phyloP scores from a whole-genome alignment of 1,140 invertebrate species.

The Temnothorax curvispinosus region DNA sequence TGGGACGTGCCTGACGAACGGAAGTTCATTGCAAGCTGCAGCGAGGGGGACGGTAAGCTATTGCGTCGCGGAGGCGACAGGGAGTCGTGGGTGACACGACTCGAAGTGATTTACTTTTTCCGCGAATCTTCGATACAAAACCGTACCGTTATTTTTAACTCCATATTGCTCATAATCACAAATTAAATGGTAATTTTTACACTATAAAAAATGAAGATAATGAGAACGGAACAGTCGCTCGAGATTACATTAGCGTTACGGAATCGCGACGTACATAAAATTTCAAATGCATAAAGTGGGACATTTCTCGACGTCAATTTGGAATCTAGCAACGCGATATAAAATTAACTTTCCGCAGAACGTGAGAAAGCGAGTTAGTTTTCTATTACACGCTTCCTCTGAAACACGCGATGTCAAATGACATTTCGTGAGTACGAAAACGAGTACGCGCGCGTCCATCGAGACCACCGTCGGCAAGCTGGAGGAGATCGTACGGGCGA shows the following conservation, averaged over 20 bases:
- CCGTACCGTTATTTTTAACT: background rate
- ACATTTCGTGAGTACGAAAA: slow-evolving; percentile 20
- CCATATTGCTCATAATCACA: background rate
- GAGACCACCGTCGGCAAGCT: background rate
- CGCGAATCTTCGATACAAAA: background rate
- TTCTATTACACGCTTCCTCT: background rate
- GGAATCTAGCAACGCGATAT: background rate
- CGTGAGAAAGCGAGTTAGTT: background rate
- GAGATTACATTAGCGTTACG: background rate
- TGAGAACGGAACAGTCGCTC: background rate
- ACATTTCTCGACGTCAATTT: background rate
- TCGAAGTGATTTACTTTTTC: slow-evolving; percentile 2
- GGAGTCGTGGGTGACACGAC: background rate
- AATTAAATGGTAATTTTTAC: background rate
- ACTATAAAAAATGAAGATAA: background rate
- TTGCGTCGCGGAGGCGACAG: background rate
- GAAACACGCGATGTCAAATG: background rate
- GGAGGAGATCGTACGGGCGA: slow-evolving; percentile 26
- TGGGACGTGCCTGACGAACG: slow-evolving; percentile 75
- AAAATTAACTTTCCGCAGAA: background rate
- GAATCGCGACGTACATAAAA: background rate
- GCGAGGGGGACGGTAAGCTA: slow-evolving; percentile 39
- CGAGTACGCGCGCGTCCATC: background rate
- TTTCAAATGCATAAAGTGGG: background rate
- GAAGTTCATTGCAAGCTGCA: slow-evolving; percentile 73